These are phyloP conservation scores for Aspidiotus destructor DNA, from an alignment of 2,888 invertebrate genomes.

Conservation along the genomic window DNA sequence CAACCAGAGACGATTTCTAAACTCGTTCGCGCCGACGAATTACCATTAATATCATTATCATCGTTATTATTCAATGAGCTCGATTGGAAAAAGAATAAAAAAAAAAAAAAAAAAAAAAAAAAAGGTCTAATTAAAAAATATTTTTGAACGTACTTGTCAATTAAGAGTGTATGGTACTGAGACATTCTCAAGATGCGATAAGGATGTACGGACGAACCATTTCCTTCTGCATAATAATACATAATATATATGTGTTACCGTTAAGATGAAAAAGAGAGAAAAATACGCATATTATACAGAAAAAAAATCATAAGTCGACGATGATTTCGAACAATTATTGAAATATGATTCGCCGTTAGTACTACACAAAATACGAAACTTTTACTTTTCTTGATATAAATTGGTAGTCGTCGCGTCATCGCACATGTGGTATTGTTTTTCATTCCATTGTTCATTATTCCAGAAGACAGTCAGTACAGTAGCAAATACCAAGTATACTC, in stretches of 20 bases:
- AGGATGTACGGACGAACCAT: constrained; percentile 24
- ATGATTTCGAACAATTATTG: constrained; percentile 19
- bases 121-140: no score
- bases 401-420: background rate
- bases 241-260: constrained; percentile 28
- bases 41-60: no score
- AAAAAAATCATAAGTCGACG: constrained; percentile 19
- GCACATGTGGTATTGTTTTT: background rate
- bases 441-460: background rate
- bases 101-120: no score
- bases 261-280: constrained; percentile 21
- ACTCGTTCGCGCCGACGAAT: no score
- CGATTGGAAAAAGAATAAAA: no score
- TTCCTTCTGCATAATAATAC: constrained; percentile 3
- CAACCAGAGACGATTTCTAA: no score
- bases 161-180: background rate
- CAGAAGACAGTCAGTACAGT: background rate
- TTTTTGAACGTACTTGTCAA: no score
- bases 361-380: constrained; percentile 16
- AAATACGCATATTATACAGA: background rate
- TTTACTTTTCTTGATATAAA: constrained; percentile 24
- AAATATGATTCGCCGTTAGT: constrained; percentile 18
- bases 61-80: no score
- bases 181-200: constrained; percentile 2
- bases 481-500: no score